Conservation (phyloP, 2,797 vertebrate genomes). For the Crocidura indochinensis region DNA sequence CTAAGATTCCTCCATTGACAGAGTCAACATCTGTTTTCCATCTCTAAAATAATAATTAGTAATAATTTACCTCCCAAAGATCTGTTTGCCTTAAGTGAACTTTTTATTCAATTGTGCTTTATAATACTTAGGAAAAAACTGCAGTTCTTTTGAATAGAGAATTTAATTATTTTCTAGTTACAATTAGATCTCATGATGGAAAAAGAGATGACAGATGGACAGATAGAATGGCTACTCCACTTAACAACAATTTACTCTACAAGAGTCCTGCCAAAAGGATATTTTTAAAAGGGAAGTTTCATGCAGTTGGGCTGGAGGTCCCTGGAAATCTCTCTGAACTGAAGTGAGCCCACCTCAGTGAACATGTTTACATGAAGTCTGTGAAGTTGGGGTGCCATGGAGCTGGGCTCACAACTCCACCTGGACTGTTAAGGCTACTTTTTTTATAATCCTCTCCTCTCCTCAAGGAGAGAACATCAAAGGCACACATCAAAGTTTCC, state of each 20-base stretch:
- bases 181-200: background rate
- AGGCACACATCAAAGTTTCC: conserved; percentile 90
- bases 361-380: background rate
- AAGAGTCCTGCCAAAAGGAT: background rate
- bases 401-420: conserved; percentile 72
- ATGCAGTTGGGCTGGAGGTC: background rate
- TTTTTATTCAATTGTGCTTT: background rate
- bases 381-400: background rate
- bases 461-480: conserved; percentile 90
- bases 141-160: background rate
- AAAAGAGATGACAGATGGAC: background rate
- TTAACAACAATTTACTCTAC: conserved; percentile 32
- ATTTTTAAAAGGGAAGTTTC: background rate
- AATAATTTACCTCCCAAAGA: conserved; percentile 36
- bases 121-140: conserved; percentile 22
- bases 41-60: conserved; percentile 15
- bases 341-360: background rate
- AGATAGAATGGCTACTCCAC: background rate
- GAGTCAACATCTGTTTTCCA: background rate
- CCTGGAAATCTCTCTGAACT: background rate
- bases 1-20: conserved; percentile 13
- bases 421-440: conserved; percentile 78
- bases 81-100: background rate
- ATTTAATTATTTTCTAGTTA: conserved; percentile 45
- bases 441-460: conserved; percentile 87